These are phyloP conservation scores for Conopomorpha cramerella DNA, from an alignment of 1,140 invertebrate genomes.

Conservation along the genomic window DNA sequence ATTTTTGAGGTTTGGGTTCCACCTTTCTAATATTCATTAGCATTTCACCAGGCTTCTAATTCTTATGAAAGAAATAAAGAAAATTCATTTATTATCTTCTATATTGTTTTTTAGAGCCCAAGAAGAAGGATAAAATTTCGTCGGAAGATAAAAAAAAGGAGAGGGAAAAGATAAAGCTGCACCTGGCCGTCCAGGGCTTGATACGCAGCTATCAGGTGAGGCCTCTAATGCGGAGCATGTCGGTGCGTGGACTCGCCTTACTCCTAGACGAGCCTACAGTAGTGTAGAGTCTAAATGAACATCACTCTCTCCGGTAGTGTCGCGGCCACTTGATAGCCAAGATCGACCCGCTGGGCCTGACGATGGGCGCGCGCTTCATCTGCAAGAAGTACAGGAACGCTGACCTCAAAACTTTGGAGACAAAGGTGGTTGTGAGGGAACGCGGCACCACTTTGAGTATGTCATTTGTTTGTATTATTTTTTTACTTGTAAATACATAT, in stretches of 20 bases:
- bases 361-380: conserved; percentile 36
- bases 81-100: background rate
- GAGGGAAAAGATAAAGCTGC: conserved; percentile 15
- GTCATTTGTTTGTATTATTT: too few species aligned
- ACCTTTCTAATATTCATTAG: background rate
- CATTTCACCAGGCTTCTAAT: background rate
- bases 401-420: conserved; percentile 11
- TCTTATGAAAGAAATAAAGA: background rate
- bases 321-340: conserved; percentile 82
- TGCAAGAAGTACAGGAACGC: conserved; percentile 24
- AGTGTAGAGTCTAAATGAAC: too few species aligned
- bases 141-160: conserved; percentile 1
- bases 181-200: conserved; percentile 32
- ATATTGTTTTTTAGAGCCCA: background rate
- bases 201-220: conserved; percentile 41
- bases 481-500: too few species aligned
- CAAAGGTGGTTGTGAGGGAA: conserved; percentile 29
- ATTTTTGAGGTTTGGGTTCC: too few species aligned
- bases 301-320: too few species aligned
- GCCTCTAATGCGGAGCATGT: background rate
- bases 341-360: conserved; percentile 72
- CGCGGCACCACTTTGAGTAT: conserved; percentile 23
- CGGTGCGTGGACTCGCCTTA: too few species aligned
- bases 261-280: too few species aligned
- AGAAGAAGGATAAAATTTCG: background rate